Evolutionary conservation across 1,140 invertebrate species (phyloP), one percentile per base, ranked within the genome.

Genomic region (Ceratina calcarata): DNA sequence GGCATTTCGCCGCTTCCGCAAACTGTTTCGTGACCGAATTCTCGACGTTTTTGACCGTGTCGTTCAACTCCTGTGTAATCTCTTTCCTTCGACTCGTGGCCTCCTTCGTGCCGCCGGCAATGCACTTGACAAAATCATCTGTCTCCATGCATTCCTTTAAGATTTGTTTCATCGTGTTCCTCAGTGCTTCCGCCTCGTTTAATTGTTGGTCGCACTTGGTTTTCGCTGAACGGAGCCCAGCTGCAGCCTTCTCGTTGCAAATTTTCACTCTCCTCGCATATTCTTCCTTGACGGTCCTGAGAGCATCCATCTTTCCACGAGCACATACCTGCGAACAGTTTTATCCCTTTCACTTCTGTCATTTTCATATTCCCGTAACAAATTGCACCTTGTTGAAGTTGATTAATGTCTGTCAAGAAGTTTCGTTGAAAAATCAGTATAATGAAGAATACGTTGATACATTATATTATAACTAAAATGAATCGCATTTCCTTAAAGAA

Each of bases 111-210:
- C 49, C 51, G 49, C 8, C 55, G n/a, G 49, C 60, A 3, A 78
- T 4, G 69, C 76, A 78, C 16, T 78, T 72, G 32, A 78, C 18
- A 18, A 78, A 72, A 0, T 78, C 76, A 27, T 78, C 24, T 32
- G 68, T 55, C 13, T 72, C 60, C 1, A 78, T 18, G 32, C 76
- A 78, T 1, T 78, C 76, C 4, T 27, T 51, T 10, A 74, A 22
- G 15, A 79, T 51, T 7, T 32, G 60, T 22, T 12, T 79, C 62
- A 74, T 60, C 70, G 61, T 0, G 16, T 0, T 8, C 37, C 37
- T 58, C 2, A 73, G 22, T 0, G 8, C 24, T 13, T 79, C 62
- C 22, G 27, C 6, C 15, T 0, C 32, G 27, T 51, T n/a, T 10
- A 67, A 18, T 7, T 49, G 53, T 0, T 27, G 22, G 2, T 73